Evolutionary conservation across 30 jellyfish, hydroid and myxozoan species (phyloP).

Genomic region (Catostylus mosaicus): DNA sequence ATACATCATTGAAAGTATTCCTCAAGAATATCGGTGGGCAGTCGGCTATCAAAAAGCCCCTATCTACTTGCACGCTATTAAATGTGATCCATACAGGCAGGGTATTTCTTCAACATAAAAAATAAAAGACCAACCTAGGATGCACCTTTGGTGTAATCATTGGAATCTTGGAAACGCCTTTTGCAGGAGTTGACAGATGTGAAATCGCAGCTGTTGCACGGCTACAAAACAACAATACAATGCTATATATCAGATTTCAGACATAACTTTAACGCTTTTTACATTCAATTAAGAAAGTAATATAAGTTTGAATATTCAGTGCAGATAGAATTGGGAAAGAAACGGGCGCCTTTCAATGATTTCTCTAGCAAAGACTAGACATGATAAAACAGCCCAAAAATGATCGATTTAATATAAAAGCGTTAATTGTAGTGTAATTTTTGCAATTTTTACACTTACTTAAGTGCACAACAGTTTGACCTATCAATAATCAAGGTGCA

Average conservation of each 20-base stretch:
- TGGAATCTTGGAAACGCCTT: constrained; percentile 4
- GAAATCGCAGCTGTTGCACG: constrained; percentile 42
- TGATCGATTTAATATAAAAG: too few relatives aligned
- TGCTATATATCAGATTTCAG: background rate
- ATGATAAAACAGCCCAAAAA: background rate
- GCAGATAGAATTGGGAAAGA: too few relatives aligned
- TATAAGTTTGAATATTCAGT: too few relatives aligned
- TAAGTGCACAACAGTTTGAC: too few relatives aligned
- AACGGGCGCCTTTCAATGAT: too few relatives aligned
- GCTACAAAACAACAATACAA: constrained; percentile 8
- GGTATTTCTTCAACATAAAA: background rate
- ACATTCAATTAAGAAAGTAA: background rate
- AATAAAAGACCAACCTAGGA: constrained; percentile 37
- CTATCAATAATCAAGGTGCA: too few relatives aligned
- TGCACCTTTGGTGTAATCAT: constrained; percentile 59
- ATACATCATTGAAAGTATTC: background rate
- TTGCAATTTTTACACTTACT: too few relatives aligned
- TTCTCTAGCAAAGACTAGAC: too few relatives aligned
- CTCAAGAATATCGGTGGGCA: background rate
- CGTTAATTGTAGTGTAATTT: too few relatives aligned
- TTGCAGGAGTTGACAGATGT: constrained; percentile 45
- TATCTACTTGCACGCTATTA: background rate
- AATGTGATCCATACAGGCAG: too few relatives aligned
- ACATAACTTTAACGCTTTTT: background rate
- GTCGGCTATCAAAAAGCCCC: background rate